Conservation (phyloP, 1,140 invertebrate genomes). For the Goniozus legneri region DNA sequence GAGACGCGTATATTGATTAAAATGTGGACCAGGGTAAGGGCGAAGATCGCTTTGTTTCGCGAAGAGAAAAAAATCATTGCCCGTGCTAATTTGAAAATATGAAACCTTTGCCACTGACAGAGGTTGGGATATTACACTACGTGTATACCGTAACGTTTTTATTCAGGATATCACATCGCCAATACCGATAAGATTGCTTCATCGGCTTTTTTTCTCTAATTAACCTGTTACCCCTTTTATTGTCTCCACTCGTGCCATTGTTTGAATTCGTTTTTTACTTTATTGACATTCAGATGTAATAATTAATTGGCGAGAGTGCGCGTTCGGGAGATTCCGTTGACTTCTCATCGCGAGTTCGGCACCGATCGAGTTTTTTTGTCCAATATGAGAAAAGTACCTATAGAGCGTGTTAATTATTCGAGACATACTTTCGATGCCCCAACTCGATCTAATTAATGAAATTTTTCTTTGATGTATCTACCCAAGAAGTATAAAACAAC, state of each 20-base stretch:
- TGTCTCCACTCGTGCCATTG: constrained; percentile 3
- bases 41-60: constrained; percentile 46
- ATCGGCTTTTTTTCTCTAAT: constrained; percentile 27
- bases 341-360: no score
- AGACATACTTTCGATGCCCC: no score
- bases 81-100: constrained; percentile 50
- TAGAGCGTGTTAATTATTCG: no score
- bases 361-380: no score
- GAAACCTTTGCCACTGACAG: no score
- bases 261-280: constrained; percentile 29
- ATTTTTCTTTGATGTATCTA: no score
- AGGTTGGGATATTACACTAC: no score
- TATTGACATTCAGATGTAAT: constrained; percentile 18
- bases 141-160: no score
- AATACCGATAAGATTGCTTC: constrained; percentile 20
- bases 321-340: constrained; percentile 13
- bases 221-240: constrained; percentile 19
- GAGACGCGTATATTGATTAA: constrained; percentile 45
- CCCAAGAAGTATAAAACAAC: no score
- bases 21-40: constrained; percentile 37
- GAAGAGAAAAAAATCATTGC: constrained; percentile 43
- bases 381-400: no score
- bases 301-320: constrained; percentile 28
- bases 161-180: constrained; percentile 19
- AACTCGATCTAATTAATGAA: no score